Conservation (phyloP, 2,888 invertebrate genomes). For the Oxytorus armatus region DNA sequence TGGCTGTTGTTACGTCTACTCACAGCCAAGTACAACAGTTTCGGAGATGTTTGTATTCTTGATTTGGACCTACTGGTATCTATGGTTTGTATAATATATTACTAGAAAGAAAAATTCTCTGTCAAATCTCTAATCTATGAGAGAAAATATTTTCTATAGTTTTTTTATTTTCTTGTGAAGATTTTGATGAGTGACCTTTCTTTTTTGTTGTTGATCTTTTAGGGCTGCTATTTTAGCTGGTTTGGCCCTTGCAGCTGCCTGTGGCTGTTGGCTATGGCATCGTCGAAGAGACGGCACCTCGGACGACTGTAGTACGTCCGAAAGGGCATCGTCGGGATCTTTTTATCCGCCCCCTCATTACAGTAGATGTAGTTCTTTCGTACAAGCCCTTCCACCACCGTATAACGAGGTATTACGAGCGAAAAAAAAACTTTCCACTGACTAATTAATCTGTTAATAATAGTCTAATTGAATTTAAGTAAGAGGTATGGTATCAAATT, state of each 20-base stretch:
- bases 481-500: too few relatives aligned
- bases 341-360: constrained; percentile 94
- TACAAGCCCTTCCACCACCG: constrained; percentile 90
- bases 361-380: constrained; percentile 93
- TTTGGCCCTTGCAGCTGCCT: constrained; percentile 89
- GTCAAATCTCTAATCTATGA: not conserved
- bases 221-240: constrained; percentile 87
- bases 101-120: not conserved
- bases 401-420: constrained; percentile 90
- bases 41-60: constrained; percentile 87
- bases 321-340: constrained; percentile 92
- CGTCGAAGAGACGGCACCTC: constrained; percentile 85
- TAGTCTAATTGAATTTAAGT: too few relatives aligned
- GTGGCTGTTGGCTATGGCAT: constrained; percentile 89
- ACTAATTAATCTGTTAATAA: too few relatives aligned
- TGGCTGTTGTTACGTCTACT: constrained; percentile 88
- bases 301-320: constrained; percentile 87
- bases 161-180: not conserved
- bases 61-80: constrained; percentile 90
- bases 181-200: too few relatives aligned
- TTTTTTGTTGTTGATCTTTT: constrained; percentile 9
- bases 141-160: not conserved
- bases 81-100: constrained; percentile 85
- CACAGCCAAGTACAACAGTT: constrained; percentile 85
- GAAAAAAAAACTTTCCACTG: not conserved